These are phyloP conservation scores for Neodiprion fabricii DNA, from an alignment of 1,140 invertebrate species.

Conservation along the genomic window DNA sequence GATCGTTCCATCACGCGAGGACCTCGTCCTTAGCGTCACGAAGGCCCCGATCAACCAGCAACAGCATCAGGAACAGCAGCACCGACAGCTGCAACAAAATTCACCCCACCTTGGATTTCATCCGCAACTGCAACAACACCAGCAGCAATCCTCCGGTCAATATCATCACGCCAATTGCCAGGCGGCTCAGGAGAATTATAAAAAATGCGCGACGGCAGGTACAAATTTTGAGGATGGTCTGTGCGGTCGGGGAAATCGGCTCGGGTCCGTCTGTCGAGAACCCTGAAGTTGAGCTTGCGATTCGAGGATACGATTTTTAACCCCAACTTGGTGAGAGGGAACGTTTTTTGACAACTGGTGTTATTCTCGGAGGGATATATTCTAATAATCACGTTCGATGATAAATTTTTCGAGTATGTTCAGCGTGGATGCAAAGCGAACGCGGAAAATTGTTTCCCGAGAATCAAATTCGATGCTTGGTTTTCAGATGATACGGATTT, in stretches of 20 bases:
- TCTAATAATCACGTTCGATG: no score
- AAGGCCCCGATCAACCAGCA: constrained; percentile 64
- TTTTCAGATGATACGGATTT: no score
- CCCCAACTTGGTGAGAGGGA: no score
- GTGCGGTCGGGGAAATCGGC: neutral
- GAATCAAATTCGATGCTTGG: no score
- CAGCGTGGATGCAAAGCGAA: no score
- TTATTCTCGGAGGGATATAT: no score
- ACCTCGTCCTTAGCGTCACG: constrained; percentile 67
- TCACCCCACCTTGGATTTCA: constrained; percentile 22
- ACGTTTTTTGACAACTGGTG: no score
- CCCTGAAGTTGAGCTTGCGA: no score
- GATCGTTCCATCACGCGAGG: constrained; percentile 54
- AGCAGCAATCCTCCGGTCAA: constrained; percentile 12
- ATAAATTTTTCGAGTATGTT: no score
- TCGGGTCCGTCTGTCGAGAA: neutral
- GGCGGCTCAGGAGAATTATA: constrained; percentile 38
- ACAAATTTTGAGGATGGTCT: constrained; percentile 5
- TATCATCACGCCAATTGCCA: constrained; percentile 40
- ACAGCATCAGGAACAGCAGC: constrained; percentile 38
- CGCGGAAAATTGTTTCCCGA: no score
- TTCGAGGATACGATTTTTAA: no score
- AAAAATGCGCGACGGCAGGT: constrained; percentile 47
- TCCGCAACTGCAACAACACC: constrained; percentile 29
- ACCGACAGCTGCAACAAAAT: constrained; percentile 16